Percentiles rank a stretch among this genome's conserved stretches.
phyloP scores from a whole-genome alignment of 1,140 invertebrate genomes.

The Pemphigus obesinymphae region DNA sequence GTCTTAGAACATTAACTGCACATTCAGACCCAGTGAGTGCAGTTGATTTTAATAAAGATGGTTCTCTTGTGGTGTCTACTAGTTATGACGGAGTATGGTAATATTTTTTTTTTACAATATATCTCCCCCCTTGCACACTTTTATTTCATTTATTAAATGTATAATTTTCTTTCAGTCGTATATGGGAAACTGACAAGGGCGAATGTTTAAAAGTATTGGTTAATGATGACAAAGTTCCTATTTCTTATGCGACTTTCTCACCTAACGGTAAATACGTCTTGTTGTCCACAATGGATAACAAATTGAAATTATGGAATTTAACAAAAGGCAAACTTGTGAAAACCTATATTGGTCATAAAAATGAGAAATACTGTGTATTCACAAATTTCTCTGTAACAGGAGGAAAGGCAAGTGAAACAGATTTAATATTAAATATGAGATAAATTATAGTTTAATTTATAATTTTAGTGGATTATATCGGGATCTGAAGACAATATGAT shows the following conservation, averaged over 20 bases:
- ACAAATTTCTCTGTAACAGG: conserved; percentile 99
- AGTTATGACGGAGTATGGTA: conserved; percentile 98
- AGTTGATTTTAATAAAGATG: conserved; percentile 96
- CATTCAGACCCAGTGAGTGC: conserved; percentile 99
- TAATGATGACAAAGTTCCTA: conserved; percentile 96
- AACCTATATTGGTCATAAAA: conserved; percentile 95
- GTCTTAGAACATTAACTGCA: conserved; percentile 95
- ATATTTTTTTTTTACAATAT: no score
- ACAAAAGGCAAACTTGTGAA: conserved; percentile 96
- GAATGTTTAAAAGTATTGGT: conserved; percentile 97
- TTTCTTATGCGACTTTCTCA: conserved; percentile 99
- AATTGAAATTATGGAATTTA: conserved; percentile 98
- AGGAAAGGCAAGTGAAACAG: conserved; percentile 71
- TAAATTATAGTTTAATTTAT: conserved; percentile 43
- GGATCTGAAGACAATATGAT: conserved; percentile 99
- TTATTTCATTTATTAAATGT: conserved; percentile 49
- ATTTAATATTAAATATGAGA: not conserved
- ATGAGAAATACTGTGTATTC: conserved; percentile 99
- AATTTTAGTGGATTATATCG: conserved; percentile 94
- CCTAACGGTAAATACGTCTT: conserved; percentile 99
- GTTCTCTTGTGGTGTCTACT: conserved; percentile 94
- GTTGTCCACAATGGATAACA: conserved; percentile 96
- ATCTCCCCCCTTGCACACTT: no score
- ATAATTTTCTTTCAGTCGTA: conserved; percentile 70
- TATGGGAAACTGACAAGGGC: conserved; percentile 98